Conservation (phyloP, 1,140 invertebrate genomes). For the Oncopodura yosiiana region DNA sequence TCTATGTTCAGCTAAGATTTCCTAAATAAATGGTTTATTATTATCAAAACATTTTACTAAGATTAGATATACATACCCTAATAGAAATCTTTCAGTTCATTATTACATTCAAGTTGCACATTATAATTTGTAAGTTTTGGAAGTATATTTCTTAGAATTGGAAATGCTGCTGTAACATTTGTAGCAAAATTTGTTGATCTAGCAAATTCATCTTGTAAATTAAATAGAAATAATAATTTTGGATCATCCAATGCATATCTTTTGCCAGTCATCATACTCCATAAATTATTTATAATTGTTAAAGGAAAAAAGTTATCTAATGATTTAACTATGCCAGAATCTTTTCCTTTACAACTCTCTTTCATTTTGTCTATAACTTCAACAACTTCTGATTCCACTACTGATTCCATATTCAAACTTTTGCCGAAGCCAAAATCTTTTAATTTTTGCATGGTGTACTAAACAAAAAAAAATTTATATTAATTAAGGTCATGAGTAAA, state of each 20-base stretch:
- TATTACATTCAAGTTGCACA: not conserved
- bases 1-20: too few species aligned
- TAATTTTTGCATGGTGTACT: not conserved
- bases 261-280: constrained; percentile 8
- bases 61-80: not conserved
- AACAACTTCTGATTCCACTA: not conserved
- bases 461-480: too few species aligned
- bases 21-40: too few species aligned
- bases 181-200: constrained; percentile 2
- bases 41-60: not conserved
- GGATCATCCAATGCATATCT: constrained; percentile 6
- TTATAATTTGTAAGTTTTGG: not conserved
- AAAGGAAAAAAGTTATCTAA: constrained; percentile 13
- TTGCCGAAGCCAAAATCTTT: not conserved
- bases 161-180: not conserved
- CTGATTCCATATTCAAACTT: not conserved
- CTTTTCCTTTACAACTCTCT: not conserved
- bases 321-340: not conserved
- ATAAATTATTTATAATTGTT: constrained; percentile 8
- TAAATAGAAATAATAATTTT: not conserved
- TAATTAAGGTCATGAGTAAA: too few species aligned
- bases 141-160: not conserved
- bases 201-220: not conserved
- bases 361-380: not conserved
- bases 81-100: not conserved